Evolutionary conservation across 2,888 invertebrate species (phyloP).

Genomic region (Habroteleia sp.): DNA sequence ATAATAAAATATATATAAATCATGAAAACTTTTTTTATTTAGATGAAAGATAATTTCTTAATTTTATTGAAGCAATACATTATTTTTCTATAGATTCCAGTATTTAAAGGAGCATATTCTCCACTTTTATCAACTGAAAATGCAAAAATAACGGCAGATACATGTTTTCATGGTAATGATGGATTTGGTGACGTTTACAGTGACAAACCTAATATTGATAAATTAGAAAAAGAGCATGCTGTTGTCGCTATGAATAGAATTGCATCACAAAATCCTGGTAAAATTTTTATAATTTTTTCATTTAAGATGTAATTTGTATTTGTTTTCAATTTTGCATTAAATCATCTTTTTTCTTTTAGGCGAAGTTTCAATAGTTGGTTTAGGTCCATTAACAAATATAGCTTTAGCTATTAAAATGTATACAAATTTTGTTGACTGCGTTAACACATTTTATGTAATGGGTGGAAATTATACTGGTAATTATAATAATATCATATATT

Average conservation of each 20-base stretch:
- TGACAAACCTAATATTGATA: conserved; percentile 80
- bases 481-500: too few species aligned
- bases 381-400: conserved; percentile 91
- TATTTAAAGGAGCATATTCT: conserved; percentile 85
- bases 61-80: too few species aligned
- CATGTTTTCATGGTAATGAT: conserved; percentile 85
- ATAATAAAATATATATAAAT: too few species aligned
- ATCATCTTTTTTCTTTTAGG: conserved; percentile 80
- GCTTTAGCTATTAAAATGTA: conserved; percentile 88
- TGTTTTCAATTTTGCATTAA: too few species aligned
- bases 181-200: conserved; percentile 86
- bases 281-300: conserved; percentile 22
- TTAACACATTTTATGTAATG: conserved; percentile 88
- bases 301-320: too few species aligned
- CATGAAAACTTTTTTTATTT: too few species aligned
- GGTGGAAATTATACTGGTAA: conserved; percentile 90
- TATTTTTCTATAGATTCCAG: conserved; percentile 87
- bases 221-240: conserved; percentile 83
- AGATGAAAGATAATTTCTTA: too few species aligned
- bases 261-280: conserved; percentile 83
- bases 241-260: conserved; percentile 84
- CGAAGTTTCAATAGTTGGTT: conserved; percentile 84
- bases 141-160: conserved; percentile 74
- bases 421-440: conserved; percentile 84
- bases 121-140: conserved; percentile 79